Evolutionary conservation across 1,140 invertebrate species (phyloP), one percentile per base, ranked within the genome.

Genomic region (Ceratosolen solmsi): DNA sequence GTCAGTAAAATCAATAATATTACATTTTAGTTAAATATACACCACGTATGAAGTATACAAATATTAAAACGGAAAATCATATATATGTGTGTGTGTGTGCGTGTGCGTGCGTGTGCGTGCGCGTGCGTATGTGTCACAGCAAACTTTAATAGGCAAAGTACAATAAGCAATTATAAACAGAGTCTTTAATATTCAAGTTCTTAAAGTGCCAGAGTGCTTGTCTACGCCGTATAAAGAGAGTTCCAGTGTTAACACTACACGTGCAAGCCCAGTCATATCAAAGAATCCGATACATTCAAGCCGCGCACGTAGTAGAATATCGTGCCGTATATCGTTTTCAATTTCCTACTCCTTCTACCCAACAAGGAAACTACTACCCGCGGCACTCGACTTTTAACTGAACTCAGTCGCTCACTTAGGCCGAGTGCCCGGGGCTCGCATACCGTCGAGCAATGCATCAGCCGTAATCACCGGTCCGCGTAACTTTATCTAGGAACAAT

Each of bases 401-500:
- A 49, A 68, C 25, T 68, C 60, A 46, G 56, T 30, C 60, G 60
- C 3, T 36, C 11, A 36, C 30, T 60, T 60, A 22, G 30, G 30
- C 33, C 33, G 63, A n/a, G 20, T 9, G 36, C 63, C 77, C 17
- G 36, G 36, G 7, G 49, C 20, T 38, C 4, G 22, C 20, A 15
- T 36, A 54, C 5, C 38, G n/a, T 17, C 38, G 25, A 2, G 65
- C 70, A 73, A 80, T 80, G 79, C 56, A 80, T 80, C 79, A 80
- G 36, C 33, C 38, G 70, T 73, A 73, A 77, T 80, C 70, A 80
- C 54, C 79, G 70, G 36, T 58, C 49, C 41, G 77, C 51, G 65
- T 46, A 73, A 80, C 70, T 80, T 80, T 80, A 73, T 80, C 79
- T 80, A 20, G 17, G 56, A 78, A 78, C 75, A 68, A 78, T 68